A percentile compares a stretch with the other conserved stretches of the same genome.
Evolutionary conservation across 1,140 invertebrate species (phyloP).

Genomic region (Lysiphlebus fabarum): DNA sequence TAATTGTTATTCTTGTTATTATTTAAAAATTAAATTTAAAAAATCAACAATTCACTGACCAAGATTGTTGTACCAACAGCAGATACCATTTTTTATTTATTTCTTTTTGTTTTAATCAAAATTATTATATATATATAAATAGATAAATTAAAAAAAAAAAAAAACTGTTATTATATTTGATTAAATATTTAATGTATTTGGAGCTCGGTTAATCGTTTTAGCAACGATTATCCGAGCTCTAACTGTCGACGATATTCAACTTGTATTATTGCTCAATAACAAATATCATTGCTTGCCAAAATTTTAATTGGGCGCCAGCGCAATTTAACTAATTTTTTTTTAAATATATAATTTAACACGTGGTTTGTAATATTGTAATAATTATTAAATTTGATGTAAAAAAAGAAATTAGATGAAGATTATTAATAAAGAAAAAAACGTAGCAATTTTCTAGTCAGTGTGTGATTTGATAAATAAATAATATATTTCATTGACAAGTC

Average conservation of each 20-base stretch:
- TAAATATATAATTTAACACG: neutral
- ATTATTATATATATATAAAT: too few species aligned
- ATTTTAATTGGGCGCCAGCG: neutral
- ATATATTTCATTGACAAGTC: neutral
- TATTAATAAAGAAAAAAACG: neutral
- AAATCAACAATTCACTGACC: conserved; percentile 29
- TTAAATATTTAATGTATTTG: conserved; percentile 1
- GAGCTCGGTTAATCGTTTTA: neutral
- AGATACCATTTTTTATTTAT: conserved; percentile 17
- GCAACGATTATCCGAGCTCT: conserved; percentile 7
- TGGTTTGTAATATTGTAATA: too few species aligned
- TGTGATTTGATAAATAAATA: too few species aligned
- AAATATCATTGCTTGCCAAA: conserved; percentile 10
- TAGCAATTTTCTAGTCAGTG: too few species aligned
- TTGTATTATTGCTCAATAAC: conserved; percentile 22
- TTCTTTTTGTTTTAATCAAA: conserved; percentile 6
- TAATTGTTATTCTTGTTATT: too few species aligned
- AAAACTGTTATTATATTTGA: conserved; percentile 2
- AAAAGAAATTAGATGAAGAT: neutral
- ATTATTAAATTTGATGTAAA: neutral
- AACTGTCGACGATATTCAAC: conserved; percentile 12
- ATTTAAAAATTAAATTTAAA: conserved; percentile 1
- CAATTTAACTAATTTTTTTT: conserved; percentile 2
- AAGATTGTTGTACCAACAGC: conserved; percentile 21
- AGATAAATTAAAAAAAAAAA: too few species aligned